A percentile compares a stretch with the other conserved stretches of the same genome.
Conservation (phyloP, 2,797 vertebrate species). For the Capromys pilorides region DNA sequence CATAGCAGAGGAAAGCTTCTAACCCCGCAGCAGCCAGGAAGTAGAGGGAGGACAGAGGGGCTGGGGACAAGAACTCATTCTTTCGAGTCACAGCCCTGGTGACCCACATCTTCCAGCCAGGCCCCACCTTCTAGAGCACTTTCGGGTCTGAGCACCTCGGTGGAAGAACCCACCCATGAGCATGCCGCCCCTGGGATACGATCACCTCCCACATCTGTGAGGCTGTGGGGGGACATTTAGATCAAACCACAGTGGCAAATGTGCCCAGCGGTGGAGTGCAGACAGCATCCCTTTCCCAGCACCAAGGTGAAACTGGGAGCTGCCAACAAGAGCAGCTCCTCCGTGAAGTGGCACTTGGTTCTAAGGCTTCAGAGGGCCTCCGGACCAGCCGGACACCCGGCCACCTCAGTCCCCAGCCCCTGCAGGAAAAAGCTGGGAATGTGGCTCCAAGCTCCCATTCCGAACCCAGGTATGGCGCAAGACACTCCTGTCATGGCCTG, state of each 20-base stretch:
- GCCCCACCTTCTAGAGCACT: not conserved
- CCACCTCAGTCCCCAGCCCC: too few relatives aligned
- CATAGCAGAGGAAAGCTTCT: not conserved
- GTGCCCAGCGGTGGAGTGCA: accelerated
- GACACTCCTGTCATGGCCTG: not conserved
- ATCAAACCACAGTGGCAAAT: not conserved
- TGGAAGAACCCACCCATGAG: not conserved
- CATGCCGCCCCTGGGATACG: too few relatives aligned
- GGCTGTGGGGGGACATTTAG: not conserved
- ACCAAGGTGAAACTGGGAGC: accelerated
- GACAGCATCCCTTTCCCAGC: accelerated
- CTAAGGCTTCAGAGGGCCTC: not conserved
- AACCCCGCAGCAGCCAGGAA: not conserved
- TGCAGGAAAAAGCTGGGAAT: not conserved
- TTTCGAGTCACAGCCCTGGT: not conserved
- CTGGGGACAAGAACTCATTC: too few relatives aligned
- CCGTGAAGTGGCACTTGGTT: not conserved
- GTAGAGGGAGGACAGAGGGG: not conserved
- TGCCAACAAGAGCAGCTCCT: accelerated
- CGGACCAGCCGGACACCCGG: not conserved
- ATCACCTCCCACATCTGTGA: not conserved
- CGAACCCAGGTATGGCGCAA: accelerated
- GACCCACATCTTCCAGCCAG: not conserved
- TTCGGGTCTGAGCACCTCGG: not conserved
- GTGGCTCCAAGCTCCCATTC: not conserved